Conservation (phyloP, 2,113 vertebrate genomes). For the Toxostoma redivivum region DNA sequence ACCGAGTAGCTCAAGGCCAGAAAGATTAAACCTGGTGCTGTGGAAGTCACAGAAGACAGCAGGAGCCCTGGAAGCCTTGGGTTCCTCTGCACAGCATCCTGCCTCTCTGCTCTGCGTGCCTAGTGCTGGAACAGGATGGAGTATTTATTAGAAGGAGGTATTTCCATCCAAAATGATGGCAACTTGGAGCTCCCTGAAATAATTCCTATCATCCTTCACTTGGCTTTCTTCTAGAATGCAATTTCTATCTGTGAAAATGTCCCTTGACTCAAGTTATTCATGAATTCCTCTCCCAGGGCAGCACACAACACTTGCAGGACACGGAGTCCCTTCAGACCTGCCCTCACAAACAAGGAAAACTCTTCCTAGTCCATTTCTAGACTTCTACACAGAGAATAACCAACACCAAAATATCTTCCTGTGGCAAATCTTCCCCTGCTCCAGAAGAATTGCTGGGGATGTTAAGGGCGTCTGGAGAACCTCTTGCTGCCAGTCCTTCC, state of each 20-base stretch:
- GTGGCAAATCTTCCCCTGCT: background rate
- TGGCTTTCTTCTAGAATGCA: background rate
- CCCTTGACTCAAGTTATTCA: background rate
- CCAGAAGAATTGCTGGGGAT: background rate
- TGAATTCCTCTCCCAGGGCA: background rate
- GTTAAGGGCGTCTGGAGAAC: background rate
- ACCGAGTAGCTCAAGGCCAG: background rate
- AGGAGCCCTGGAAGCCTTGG: background rate
- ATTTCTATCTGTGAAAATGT: background rate
- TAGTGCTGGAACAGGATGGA: background rate
- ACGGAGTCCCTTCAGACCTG: background rate
- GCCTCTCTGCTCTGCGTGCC: background rate
- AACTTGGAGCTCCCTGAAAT: background rate
- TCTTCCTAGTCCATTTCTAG: background rate
- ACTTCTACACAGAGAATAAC: background rate
- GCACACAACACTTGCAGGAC: accelerated
- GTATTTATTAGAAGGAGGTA: background rate
- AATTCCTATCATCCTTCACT: background rate
- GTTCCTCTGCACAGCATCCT: background rate
- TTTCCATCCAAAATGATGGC: background rate
- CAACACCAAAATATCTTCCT: background rate
- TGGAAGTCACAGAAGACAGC: background rate
- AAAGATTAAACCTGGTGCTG: background rate
- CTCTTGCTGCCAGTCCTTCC: background rate
- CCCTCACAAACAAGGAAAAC: background rate